phyloP scores from a whole-genome alignment of 2,888 invertebrate genomes.

The Cheilosia urbana region DNA sequence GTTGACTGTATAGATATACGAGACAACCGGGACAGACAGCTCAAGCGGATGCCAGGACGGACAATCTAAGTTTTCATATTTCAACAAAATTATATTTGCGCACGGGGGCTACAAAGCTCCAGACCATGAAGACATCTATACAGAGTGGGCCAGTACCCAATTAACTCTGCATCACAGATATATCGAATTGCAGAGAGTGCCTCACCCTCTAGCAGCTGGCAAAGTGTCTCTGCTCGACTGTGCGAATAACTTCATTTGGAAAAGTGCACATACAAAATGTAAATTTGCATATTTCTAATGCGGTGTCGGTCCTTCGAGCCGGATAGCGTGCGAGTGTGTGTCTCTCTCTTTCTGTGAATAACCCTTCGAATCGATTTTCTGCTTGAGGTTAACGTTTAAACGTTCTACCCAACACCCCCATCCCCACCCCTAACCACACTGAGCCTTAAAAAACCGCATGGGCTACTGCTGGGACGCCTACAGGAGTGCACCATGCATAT shows the following conservation, averaged over 20 bases:
- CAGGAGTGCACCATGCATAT: slow-evolving; percentile 34
- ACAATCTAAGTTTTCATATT: slow-evolving; percentile 71
- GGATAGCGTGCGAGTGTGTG: slow-evolving; percentile 12
- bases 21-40: not conserved
- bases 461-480: slow-evolving; percentile 17
- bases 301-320: slow-evolving; percentile 35
- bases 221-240: slow-evolving; percentile 35
- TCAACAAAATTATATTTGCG: slow-evolving; percentile 60
- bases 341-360: not conserved
- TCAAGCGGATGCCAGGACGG: slow-evolving; percentile 40
- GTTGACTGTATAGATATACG: not conserved
- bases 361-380: slow-evolving; percentile 54
- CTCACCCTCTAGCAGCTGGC: slow-evolving; percentile 6
- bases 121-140: slow-evolving; percentile 47
- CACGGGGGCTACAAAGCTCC: not conserved
- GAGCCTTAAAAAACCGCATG: slow-evolving; percentile 46
- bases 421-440: not conserved
- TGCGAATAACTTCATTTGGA: slow-evolving; percentile 71
- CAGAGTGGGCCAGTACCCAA: not conserved
- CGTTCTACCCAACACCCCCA: not conserved
- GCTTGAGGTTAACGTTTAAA: slow-evolving; percentile 55
- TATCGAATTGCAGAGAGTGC: slow-evolving; percentile 45
- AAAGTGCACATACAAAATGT: slow-evolving; percentile 65
- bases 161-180: slow-evolving; percentile 47
- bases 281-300: slow-evolving; percentile 72